Evolutionary conservation across 2,797 vertebrate species (phyloP).

Genomic region (Pampus argenteus): DNA sequence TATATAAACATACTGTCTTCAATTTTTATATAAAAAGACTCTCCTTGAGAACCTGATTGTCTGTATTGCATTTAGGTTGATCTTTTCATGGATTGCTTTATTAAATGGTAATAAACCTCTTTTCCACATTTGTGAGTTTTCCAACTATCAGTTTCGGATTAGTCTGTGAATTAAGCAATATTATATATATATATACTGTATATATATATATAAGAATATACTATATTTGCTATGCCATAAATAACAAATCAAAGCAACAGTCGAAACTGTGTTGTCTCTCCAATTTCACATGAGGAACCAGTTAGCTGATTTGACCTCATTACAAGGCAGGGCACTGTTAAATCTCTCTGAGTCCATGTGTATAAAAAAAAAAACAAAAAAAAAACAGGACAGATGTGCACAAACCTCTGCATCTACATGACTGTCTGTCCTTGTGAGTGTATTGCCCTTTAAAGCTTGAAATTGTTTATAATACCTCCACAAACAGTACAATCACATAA

Average conservation of each 20-base stretch:
- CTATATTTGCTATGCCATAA: neutral
- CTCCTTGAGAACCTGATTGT: constrained; percentile 69
- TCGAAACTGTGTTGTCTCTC: constrained; percentile 19
- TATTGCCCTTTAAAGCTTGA: constrained; percentile 66
- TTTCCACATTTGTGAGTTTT: constrained; percentile 57
- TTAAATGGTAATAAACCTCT: constrained; percentile 70
- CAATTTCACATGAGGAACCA: constrained; percentile 55
- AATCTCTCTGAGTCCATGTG: constrained; percentile 63
- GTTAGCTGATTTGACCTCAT: constrained; percentile 73
- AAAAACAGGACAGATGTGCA: constrained; percentile 69
- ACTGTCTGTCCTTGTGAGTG: constrained; percentile 55
- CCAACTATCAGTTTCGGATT: constrained; percentile 23
- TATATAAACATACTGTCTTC: constrained; percentile 59
- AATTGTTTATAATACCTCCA: constrained; percentile 47
- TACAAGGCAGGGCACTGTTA: constrained; percentile 55
- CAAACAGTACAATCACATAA: constrained; percentile 41
- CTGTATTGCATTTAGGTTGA: constrained; percentile 69
- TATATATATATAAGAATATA: too few species aligned
- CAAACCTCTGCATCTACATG: constrained; percentile 52
- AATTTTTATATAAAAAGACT: constrained; percentile 74
- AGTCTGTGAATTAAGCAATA: neutral
- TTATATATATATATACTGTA: too few species aligned
- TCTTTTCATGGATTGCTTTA: constrained; percentile 62
- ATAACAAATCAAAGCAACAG: neutral
- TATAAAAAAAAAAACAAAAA: constrained; percentile 45